Conservation (phyloP, 2,797 vertebrate genomes). For the Macropodus opercularis region DNA sequence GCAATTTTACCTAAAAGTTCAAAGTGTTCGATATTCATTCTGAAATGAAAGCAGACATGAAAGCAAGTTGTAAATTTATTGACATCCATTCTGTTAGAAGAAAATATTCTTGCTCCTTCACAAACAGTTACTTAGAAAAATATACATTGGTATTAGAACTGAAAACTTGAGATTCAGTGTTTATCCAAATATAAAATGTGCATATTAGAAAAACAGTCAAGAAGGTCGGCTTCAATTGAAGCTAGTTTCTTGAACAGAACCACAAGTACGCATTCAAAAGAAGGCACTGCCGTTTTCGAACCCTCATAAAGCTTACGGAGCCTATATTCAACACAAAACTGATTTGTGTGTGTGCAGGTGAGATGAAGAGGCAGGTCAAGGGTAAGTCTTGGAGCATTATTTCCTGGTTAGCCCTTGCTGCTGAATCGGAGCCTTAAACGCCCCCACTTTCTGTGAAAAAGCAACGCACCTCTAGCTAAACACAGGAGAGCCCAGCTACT, state of each 20-base stretch:
- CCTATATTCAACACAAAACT: conserved; percentile 69
- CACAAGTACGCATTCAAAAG: conserved; percentile 51
- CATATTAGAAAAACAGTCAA: conserved; percentile 70
- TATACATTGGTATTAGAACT: conserved; percentile 81
- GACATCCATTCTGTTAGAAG: conserved; percentile 67
- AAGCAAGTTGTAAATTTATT: conserved; percentile 76
- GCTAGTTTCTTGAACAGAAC: conserved; percentile 58
- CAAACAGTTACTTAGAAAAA: conserved; percentile 80
- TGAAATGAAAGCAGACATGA: conserved; percentile 44
- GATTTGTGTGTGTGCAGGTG: conserved; percentile 58
- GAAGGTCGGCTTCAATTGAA: conserved; percentile 66
- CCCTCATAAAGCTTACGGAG: conserved; percentile 74
- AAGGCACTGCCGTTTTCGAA: conserved; percentile 70
- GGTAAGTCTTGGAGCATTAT: conserved; percentile 35
- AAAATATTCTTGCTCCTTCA: conserved; percentile 71
- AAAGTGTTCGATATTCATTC: conserved; percentile 15
- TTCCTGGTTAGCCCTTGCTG: conserved; percentile 31
- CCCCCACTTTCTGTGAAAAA: conserved; percentile 44
- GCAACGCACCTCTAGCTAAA: conserved; percentile 56
- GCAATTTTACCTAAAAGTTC: not conserved
- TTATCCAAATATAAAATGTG: conserved; percentile 82
- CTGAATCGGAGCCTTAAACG: conserved; percentile 29
- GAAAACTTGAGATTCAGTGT: conserved; percentile 78
- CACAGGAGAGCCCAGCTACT: conserved; percentile 64
- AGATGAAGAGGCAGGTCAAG: conserved; percentile 48